phyloP scores from a whole-genome alignment of 35 echinoderm and acorn worm genomes.

The Lytechinus variegatus region DNA sequence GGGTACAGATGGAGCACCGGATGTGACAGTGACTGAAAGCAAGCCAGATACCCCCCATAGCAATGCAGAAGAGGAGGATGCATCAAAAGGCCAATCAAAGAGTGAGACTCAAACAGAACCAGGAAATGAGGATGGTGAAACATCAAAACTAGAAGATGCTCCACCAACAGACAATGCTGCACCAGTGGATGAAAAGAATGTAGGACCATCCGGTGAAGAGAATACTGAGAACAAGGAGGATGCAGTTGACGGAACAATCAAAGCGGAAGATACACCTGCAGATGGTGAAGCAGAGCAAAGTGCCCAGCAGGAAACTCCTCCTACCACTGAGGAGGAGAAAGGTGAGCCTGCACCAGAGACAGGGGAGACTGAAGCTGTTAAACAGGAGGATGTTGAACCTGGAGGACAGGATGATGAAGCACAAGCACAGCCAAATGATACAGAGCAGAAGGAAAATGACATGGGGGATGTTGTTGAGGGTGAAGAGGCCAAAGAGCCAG shows the following conservation, averaged over 20 bases:
- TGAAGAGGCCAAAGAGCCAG: background rate
- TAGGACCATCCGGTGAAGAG: background rate
- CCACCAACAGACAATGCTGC: too few relatives aligned
- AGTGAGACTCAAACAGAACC: background rate
- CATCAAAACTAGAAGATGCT: too few relatives aligned
- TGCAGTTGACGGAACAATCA: background rate
- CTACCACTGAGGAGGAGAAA: background rate
- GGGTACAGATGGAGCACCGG: background rate
- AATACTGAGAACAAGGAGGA: background rate
- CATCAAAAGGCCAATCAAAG: background rate
- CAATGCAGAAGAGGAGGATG: background rate
- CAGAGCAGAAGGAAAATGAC: background rate
- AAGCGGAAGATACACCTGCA: constrained; percentile 1
- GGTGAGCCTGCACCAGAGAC: background rate
- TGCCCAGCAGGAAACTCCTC: background rate
- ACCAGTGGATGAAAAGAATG: background rate
- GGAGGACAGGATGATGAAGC: constrained; percentile 11
- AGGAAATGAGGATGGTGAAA: background rate
- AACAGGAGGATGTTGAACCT: constrained; percentile 28
- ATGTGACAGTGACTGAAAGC: background rate
- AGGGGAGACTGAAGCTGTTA: background rate
- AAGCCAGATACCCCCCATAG: background rate
- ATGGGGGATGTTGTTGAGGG: background rate
- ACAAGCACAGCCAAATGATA: background rate
- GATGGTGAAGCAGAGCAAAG: background rate